phyloP scores from a whole-genome alignment of 2,113 vertebrate genomes.

The Pogonocichla stellata region DNA sequence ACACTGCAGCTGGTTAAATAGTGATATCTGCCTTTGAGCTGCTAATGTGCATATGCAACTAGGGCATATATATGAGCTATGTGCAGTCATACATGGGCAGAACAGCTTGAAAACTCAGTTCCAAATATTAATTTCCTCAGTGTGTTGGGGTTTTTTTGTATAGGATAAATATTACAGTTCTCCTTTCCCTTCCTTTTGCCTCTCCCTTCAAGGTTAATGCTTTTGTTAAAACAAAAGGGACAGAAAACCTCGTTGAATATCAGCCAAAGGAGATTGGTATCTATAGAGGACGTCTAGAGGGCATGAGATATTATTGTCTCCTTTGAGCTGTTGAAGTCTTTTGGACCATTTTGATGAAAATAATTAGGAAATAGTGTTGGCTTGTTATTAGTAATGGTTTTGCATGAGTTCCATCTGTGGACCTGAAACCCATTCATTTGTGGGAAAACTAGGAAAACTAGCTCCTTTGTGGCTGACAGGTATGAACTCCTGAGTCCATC shows the following conservation, averaged over 20 bases:
- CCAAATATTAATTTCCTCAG: not conserved
- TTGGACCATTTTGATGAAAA: not conserved
- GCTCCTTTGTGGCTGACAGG: not conserved
- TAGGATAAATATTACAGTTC: not conserved
- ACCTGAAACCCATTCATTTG: not conserved
- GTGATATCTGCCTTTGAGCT: not conserved
- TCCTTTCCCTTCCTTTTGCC: not conserved
- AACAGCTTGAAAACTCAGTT: not conserved
- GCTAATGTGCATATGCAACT: not conserved
- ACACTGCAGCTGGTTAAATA: not conserved
- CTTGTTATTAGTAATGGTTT: not conserved
- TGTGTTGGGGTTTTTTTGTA: not conserved
- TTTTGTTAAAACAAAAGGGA: conserved; percentile 44
- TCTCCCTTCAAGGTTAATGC: conserved; percentile 40
- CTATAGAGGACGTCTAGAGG: conserved; percentile 19
- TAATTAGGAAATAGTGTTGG: not conserved
- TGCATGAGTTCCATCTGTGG: not conserved
- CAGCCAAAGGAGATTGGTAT: conserved; percentile 10
- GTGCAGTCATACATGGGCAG: not conserved
- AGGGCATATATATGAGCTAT: not conserved
- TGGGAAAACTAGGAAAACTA: not conserved
- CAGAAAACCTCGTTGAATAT: conserved; percentile 10
- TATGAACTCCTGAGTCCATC: not conserved
- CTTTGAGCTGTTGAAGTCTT: conserved; percentile 2
- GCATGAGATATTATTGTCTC: not conserved